Evolutionary conservation across 2,113 vertebrate genomes (phyloP), one percentile per base, ranked within the genome.

Genomic region (Chrysochloris asiatica): DNA sequence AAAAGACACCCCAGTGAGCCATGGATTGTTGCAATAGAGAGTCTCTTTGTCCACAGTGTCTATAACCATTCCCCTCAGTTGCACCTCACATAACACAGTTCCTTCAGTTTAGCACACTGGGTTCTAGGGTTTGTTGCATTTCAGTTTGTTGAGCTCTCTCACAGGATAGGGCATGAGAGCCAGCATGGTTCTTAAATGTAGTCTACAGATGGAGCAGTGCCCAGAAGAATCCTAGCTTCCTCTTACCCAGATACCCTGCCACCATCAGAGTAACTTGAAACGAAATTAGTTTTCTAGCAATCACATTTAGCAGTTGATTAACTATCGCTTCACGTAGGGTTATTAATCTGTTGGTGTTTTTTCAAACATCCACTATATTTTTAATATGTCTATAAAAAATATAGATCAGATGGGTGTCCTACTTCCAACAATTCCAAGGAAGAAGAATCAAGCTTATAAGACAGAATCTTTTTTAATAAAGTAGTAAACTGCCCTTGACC

Each of bases 381-480:
- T 17, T 76, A 43, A 13, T 80, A n/a, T 78, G 10, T 56, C 21
- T 76, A 43, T 69, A 80, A 43, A n/a, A 83, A 71, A 19, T 65
- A 59, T 71, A 86, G 26, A 30, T 92, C 24, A 85, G 19, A 93
- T 73, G 10, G 13, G 41, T 45, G 0, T 78, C 47, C 16, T 81
- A 77, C 8, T 90, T 22, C 24, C 11, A 79, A 48, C 38, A 85
- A 36, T 83, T 82, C 73, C 83, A 86, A 91, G 36, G 4, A 87
- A 90, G 63, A 26, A 11, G 38, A 93, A 59, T 88, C 26, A 88
- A 84, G 8, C 38, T 72, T 80, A 84, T 83, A 87, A 54, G 92
- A 86, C 77, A 67, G 54, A 22, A 71, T 76, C 71, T 30, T 26
- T 72, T 79, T 72, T 43, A 56, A 76, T 86, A 91, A 88, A 79